Evolutionary conservation across 2,113 vertebrate genomes (phyloP), one percentile per base, ranked within the genome.

Genomic region (Nerophis lumbriciformis): DNA sequence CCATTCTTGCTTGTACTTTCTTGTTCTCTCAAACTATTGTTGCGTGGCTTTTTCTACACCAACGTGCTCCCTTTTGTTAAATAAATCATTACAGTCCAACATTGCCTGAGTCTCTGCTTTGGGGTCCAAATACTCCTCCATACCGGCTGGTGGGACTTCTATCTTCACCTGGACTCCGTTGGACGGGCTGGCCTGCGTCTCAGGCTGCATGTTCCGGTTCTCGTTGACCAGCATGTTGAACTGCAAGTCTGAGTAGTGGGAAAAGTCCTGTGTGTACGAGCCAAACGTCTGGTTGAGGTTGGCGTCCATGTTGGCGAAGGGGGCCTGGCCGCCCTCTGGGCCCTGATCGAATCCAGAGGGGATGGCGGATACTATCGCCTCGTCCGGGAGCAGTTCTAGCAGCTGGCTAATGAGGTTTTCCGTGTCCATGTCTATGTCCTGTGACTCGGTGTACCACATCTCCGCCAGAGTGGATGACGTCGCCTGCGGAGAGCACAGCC

Each of bases 141-240:
- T 4, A 28, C 28, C 28, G 28, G 28, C 28, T 28, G 2, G 28
- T 28, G 28, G 28, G 28, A 28, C 4, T 28, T 88, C 90, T 0
- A 64, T 86, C 81, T 91, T 92, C 67, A 91, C 87, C 45, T 83
- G 76, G 19, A 81, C 55, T 59, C 56, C 7, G 48, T 52, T 55
- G 16, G 36, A 48, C n/a, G 56, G 8, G 53, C 56, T 16, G 8
- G 83, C 83, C 68, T 63, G 80, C 8, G 37, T 42, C 38, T 86
- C 77, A 1, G 62, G 0, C 65, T 67, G 79, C 0, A 36, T 28
- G 8, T 48, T 65, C 53, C 84, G 86, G 62, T 12, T 85, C 69
- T 85, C 88, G 1, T 67, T 85, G 56, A 89, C 77, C 0, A 89
- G 81, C 76, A 75, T 85, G 72, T 66, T 88, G 69, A 90, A 87